Evolutionary conservation across 2,888 invertebrate species (phyloP).

Genomic region (Coenonympha arcania): DNA sequence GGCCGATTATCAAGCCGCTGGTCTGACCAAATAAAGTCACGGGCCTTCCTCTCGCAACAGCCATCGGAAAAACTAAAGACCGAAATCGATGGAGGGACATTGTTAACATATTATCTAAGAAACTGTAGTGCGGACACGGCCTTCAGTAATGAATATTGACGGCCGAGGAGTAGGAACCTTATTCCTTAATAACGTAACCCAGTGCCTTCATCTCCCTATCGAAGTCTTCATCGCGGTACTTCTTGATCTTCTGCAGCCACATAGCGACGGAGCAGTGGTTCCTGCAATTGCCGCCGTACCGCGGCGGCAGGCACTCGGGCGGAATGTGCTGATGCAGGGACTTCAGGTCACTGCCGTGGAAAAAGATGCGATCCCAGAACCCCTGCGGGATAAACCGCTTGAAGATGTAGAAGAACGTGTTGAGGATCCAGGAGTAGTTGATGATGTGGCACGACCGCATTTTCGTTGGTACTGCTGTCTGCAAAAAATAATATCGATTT

Average conservation of each 20-base stretch:
- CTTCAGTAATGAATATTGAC: too few species aligned
- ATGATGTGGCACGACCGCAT: conserved; percentile 80
- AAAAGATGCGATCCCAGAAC: conserved; percentile 70
- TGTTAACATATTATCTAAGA: too few species aligned
- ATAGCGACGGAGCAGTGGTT: conserved; percentile 72
- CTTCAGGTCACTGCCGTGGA: conserved; percentile 57
- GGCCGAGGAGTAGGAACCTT: too few species aligned
- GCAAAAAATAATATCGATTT: too few species aligned
- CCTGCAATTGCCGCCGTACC: conserved; percentile 70
- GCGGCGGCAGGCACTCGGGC: conserved; percentile 45
- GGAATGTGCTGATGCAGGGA: conserved; percentile 55
- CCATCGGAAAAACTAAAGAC: too few species aligned
- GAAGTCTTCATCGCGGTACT: conserved; percentile 63
- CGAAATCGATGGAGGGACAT: too few species aligned
- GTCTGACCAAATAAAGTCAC: too few species aligned
- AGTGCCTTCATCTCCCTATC: conserved; percentile 77
- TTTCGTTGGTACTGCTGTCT: conserved; percentile 80
- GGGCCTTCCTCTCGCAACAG: too few species aligned
- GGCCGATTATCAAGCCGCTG: too few species aligned
- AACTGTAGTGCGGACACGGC: too few species aligned
- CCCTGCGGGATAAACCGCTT: conserved; percentile 80
- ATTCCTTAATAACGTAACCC: conserved; percentile 76
- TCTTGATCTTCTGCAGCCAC: conserved; percentile 73
- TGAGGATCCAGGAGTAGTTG: conserved; percentile 86
- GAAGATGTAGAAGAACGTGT: conserved; percentile 82